A percentile compares a stretch with the other conserved stretches of the same genome.
phyloP scores from a whole-genome alignment of 1,140 invertebrate genomes.

The Ips nitidus region DNA sequence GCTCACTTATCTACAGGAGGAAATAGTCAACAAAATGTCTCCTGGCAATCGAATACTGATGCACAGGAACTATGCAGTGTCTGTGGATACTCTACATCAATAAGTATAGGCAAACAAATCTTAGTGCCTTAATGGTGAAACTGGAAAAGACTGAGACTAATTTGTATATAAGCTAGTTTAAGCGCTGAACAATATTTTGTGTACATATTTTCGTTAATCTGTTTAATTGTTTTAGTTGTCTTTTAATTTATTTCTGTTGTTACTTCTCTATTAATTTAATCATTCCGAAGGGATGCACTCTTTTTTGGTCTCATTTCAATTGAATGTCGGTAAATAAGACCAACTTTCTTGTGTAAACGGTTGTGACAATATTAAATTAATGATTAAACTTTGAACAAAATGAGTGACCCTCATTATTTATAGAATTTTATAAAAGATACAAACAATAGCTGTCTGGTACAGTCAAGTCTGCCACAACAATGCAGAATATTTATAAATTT shows the following conservation, averaged over 20 bases:
- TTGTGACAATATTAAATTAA: too few species aligned
- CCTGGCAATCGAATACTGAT: slow-evolving; percentile 48
- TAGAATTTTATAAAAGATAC: too few species aligned
- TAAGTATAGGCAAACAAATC: slow-evolving; percentile 4
- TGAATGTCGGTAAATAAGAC: too few species aligned
- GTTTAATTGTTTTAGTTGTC: neutral
- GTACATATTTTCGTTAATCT: slow-evolving; percentile 12
- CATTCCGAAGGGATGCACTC: slow-evolving; percentile 10
- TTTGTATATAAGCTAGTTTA: neutral
- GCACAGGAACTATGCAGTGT: slow-evolving; percentile 47
- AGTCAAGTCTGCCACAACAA: too few species aligned
- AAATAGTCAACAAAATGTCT: slow-evolving; percentile 57
- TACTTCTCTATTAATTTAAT: slow-evolving; percentile 27
- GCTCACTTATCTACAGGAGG: slow-evolving; percentile 65
- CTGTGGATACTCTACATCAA: slow-evolving; percentile 51
- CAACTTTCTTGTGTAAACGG: too few species aligned
- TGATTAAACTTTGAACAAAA: too few species aligned
- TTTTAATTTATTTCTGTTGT: slow-evolving; percentile 23
- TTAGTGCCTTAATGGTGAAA: slow-evolving; percentile 11
- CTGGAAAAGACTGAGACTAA: slow-evolving; percentile 21
- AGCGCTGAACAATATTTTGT: neutral
- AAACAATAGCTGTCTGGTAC: too few species aligned
- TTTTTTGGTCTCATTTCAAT: too few species aligned
- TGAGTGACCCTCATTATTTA: too few species aligned
- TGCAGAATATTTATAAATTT: too few species aligned